A percentile compares a stretch with the other conserved stretches of the same genome.
phyloP scores from a whole-genome alignment of 2,113 vertebrate genomes.

The Cephalopholis sonnerati region DNA sequence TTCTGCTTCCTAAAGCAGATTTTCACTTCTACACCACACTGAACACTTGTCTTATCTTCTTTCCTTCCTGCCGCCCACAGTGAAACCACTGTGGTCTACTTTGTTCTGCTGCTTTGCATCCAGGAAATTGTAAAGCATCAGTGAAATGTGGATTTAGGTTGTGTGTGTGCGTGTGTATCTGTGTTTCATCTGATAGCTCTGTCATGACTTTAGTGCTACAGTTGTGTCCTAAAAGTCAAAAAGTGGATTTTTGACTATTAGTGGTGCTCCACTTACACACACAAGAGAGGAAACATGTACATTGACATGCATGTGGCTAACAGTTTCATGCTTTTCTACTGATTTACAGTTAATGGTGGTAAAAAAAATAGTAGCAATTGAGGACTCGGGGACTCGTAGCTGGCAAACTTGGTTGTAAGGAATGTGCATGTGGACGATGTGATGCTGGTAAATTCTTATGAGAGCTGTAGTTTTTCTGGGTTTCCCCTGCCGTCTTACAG shows the following conservation, averaged over 20 bases:
- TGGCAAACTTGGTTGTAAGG: too few species aligned
- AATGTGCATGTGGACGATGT: too few species aligned
- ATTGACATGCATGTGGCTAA: too few species aligned
- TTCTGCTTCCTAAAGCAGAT: not conserved
- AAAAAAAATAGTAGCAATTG: not conserved
- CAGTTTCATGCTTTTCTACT: not conserved
- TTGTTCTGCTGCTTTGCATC: slow-evolving; percentile 27
- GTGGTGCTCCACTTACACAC: too few species aligned
- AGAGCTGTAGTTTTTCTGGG: too few species aligned
- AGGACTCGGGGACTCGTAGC: not conserved
- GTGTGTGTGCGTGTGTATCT: not conserved
- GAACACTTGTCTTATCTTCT: slow-evolving; percentile 22
- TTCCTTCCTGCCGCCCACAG: slow-evolving; percentile 37
- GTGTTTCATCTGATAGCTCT: not conserved
- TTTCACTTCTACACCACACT: not conserved
- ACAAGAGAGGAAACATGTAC: too few species aligned
- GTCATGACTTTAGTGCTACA: not conserved
- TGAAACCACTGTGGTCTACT: slow-evolving; percentile 14
- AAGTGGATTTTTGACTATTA: too few species aligned
- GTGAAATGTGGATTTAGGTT: not conserved
- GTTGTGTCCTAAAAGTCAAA: not conserved
- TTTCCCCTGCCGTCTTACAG: too few species aligned
- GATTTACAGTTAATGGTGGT: not conserved
- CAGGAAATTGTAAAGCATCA: slow-evolving; percentile 7
- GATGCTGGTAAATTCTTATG: too few species aligned